Conservation (phyloP, 2,797 vertebrate species). For the Clarias pachynema region DNA sequence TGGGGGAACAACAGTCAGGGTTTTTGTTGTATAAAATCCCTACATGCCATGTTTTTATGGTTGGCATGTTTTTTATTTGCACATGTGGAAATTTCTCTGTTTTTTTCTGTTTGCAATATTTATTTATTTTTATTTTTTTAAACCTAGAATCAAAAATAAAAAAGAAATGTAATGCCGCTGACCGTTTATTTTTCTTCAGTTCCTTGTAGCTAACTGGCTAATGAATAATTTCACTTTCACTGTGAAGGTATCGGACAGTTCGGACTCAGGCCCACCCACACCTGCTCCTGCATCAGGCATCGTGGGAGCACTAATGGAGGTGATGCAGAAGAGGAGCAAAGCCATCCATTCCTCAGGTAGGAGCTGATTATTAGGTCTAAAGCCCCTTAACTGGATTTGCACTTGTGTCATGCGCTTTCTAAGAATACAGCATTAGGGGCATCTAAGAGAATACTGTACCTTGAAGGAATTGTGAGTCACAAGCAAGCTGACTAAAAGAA, state of each 20-base stretch:
- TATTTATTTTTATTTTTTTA: neutral
- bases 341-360: slow-evolving; percentile 99
- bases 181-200: too few species aligned
- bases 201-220: neutral
- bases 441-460: neutral
- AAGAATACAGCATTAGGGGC: neutral
- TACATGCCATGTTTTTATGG: neutral
- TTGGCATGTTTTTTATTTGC: neutral
- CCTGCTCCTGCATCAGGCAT: slow-evolving; percentile 87
- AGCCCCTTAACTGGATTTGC: neutral
- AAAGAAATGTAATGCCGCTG: too few species aligned
- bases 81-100: neutral
- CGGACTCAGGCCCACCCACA: slow-evolving; percentile 83
- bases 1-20: neutral
- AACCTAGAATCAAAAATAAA: too few species aligned
- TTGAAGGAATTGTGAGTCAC: neutral
- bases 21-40: neutral
- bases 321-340: slow-evolving; percentile 99
- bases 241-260: slow-evolving; percentile 84
- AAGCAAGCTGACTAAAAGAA: neutral
- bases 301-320: slow-evolving; percentile 95
- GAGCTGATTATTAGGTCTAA: neutral
- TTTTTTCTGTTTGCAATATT: neutral
- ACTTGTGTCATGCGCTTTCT: neutral
- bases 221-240: neutral